Conservation (phyloP, 2,888 invertebrate genomes). For the Drosophila aldrichi region DNA sequence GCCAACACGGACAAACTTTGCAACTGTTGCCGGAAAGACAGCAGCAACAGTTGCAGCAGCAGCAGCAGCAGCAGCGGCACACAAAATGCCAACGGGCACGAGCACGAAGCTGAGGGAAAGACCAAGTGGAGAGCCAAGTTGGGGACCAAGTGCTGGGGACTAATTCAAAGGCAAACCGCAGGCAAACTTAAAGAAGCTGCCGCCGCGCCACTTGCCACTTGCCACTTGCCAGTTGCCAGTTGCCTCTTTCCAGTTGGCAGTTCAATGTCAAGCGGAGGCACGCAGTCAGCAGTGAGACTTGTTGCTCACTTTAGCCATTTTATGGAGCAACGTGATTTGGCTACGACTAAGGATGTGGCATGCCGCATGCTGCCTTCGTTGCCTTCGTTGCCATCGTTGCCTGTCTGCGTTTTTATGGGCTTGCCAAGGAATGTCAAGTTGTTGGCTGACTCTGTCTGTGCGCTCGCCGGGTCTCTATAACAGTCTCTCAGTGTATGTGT, state of each 20-base stretch:
- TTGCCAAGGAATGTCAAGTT: constrained; percentile 56
- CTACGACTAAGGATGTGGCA: constrained; percentile 56
- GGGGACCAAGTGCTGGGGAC: constrained; percentile 13
- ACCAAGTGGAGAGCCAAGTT: constrained; percentile 9
- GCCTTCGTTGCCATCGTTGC: constrained; percentile 28
- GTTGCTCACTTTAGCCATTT: constrained; percentile 48
- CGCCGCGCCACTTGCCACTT: constrained; percentile 13
- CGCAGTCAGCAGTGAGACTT: constrained; percentile 49
- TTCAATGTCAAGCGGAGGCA: constrained; percentile 68
- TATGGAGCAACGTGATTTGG: constrained; percentile 62
- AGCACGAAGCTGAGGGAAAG: constrained; percentile 11
- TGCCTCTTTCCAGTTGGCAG: constrained; percentile 20
- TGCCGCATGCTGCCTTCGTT: constrained; percentile 32
- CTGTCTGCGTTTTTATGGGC: constrained; percentile 67
- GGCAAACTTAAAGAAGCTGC: constrained; percentile 63
- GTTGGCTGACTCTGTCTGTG: constrained; percentile 14
- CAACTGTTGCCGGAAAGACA: constrained; percentile 53
- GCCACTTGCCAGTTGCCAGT: not conserved
- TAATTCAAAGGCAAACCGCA: constrained; percentile 46
- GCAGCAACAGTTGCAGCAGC: constrained; percentile 18
- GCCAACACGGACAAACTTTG: constrained; percentile 61
- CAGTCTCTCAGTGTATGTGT: not conserved
- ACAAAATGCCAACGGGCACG: constrained; percentile 21
- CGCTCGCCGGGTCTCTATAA: not conserved
- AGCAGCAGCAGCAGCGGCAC: constrained; percentile 19